A percentile compares a stretch with the other conserved stretches of the same genome.
Conservation (phyloP, 2,113 vertebrate genomes). For the Cryptotis parvus region DNA sequence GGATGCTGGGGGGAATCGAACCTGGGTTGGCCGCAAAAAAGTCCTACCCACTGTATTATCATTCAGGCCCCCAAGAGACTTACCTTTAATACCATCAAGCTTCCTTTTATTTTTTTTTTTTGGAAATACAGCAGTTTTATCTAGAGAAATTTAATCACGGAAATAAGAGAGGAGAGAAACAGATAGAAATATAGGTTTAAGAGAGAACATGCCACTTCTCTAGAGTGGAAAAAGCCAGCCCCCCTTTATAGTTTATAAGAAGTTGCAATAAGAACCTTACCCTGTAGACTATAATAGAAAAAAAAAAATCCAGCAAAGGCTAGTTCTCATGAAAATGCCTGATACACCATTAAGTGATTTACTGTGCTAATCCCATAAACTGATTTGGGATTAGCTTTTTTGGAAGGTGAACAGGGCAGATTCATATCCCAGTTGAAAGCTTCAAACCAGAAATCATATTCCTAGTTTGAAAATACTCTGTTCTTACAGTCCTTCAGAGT, state of each 20-base stretch:
- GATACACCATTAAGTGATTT: conserved; percentile 64
- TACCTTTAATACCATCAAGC: neutral
- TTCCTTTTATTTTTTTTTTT: neutral
- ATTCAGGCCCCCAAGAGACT: neutral
- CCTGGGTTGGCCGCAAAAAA: no score
- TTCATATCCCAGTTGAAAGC: conserved; percentile 58
- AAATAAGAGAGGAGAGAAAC: no score
- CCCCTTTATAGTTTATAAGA: neutral
- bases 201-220: no score
- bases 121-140: no score
- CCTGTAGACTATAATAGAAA: neutral
- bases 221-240: no score
- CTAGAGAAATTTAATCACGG: no score
- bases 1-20: no score
- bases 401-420: conserved; percentile 70
- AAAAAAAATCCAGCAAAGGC: conserved; percentile 28
- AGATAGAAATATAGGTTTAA: no score
- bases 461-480: conserved; percentile 48
- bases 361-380: conserved; percentile 69
- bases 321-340: conserved; percentile 67
- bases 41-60: no score
- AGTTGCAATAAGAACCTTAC: conserved; percentile 38
- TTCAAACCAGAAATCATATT: conserved; percentile 54
- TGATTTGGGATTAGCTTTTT: conserved; percentile 70
- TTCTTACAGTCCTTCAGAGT: conserved; percentile 38